Base-by-base conservation (phyloP, 2,888 invertebrate species). In the Conops quadrifasciatus region DNA sequence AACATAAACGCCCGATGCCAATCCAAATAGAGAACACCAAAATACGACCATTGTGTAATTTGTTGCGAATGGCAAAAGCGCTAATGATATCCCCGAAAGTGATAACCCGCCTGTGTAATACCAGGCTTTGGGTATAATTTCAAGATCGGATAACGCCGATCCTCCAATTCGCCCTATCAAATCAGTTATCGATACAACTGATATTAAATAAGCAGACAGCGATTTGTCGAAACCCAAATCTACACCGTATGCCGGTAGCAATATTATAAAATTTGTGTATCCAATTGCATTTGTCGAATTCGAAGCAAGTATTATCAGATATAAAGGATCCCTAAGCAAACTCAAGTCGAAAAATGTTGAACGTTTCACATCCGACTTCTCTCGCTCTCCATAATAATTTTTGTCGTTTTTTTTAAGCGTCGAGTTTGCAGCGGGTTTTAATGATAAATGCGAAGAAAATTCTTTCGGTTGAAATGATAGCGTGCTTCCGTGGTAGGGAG, bases 281-380 rank as follows among this genome's bases (percentile, higher is more conserved):
- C 94, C 93, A 65, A 95, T 93, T 0, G 94, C 95, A 74, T 92
- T 93, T 0, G 94, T 94, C 59, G 93, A 94, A 79, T 94, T 94
- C 0, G 94, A 94, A 79, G 94, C 91, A 24, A 95, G 83, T 72
- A 95, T 94, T 0, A 95, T 91, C 70, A 95, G 87, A 80, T 94
- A 95, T 64, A 94, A 88, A 0, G 94, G 94, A 81, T 95, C 94
- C 82, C 88, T 91, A 0, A 95, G 82, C 0, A 95, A 84, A 26
- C 91, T 88, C 0, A 92, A 79, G 80, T 94, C 94, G 78, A 94
- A 93, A 78, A 93, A 92, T 81, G 91, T 93, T 53, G 79, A 76
- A 53, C 81, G 78, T 68, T 74, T 70, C 28, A 19, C 69, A 19
- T 83, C 85, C 59, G 76, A 75, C 28, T 75, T 71, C 4, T 75